These are phyloP conservation scores for Pao palembangensis DNA, from an alignment of 2,113 vertebrate species.

Conservation along the genomic window DNA sequence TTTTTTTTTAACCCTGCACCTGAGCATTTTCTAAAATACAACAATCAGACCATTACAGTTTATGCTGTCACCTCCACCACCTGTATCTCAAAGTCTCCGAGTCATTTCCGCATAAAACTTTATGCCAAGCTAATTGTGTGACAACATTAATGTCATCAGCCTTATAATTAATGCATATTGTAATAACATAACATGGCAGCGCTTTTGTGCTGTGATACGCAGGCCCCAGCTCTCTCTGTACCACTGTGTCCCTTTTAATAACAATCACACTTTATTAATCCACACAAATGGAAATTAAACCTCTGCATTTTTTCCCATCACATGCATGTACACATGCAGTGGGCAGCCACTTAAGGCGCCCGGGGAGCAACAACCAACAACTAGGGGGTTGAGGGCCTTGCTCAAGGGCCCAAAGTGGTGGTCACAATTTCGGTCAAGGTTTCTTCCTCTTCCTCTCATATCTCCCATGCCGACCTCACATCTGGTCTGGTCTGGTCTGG, in stretches of 20 bases:
- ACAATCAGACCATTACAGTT: background rate
- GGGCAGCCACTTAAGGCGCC: no score
- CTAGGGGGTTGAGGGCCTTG: no score
- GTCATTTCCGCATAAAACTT: constrained; percentile 3
- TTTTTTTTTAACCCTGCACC: constrained; percentile 10
- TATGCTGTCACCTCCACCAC: background rate
- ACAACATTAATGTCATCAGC: constrained; percentile 14
- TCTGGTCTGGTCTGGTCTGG: no score
- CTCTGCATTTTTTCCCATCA: no score
- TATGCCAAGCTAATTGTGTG: constrained; percentile 1
- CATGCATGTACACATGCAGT: no score
- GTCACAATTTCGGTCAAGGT: no score
- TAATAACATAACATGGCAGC: constrained; percentile 19
- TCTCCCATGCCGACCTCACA: no score
- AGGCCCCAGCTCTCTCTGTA: constrained; percentile 14
- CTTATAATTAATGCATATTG: constrained; percentile 23
- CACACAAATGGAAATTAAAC: no score
- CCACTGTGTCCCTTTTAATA: background rate
- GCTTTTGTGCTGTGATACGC: background rate
- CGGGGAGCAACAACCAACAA: no score
- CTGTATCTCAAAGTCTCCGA: background rate
- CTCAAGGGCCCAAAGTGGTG: no score
- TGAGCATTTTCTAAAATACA: constrained; percentile 28
- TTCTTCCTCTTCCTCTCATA: no score
- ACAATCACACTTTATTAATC: no score